Evolutionary conservation across 1,140 invertebrate genomes (phyloP).

Genomic region (Chymomyza costata): DNA sequence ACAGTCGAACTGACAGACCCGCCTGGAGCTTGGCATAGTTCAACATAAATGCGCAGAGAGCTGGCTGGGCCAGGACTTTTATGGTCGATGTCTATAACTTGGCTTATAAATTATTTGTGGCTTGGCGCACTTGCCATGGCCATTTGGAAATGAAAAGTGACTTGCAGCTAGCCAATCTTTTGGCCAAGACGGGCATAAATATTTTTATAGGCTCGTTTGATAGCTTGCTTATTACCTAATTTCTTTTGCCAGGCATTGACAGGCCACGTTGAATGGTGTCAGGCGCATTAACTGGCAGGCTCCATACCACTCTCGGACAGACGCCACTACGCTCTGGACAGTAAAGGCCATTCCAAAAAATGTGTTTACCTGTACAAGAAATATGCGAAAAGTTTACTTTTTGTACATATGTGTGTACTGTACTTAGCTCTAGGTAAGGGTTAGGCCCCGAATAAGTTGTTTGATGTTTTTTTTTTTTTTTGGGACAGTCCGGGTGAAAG

Average conservation of each 20-base stretch:
- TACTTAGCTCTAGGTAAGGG: too few relatives aligned
- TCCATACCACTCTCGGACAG: too few relatives aligned
- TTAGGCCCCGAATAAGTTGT: constrained; percentile 22
- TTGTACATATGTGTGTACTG: too few relatives aligned
- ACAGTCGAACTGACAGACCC: constrained; percentile 67
- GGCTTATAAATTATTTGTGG: constrained; percentile 65
- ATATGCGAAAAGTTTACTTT: too few relatives aligned
- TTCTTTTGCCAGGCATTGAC: constrained; percentile 52
- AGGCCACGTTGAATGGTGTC: constrained; percentile 19
- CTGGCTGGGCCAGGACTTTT: constrained; percentile 55
- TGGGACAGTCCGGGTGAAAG: constrained; percentile 60
- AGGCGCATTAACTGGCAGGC: neutral
- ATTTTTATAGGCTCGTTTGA: constrained; percentile 41
- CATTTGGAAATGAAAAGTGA: constrained; percentile 72
- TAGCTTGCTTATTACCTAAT: constrained; percentile 62
- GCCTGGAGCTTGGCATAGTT: constrained; percentile 47
- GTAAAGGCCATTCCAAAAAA: too few relatives aligned
- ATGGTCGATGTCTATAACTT: constrained; percentile 36
- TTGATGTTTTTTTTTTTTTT: constrained; percentile 11
- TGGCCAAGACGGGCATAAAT: constrained; percentile 19
- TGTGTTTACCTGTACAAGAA: too few relatives aligned
- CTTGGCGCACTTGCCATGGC: constrained; percentile 62
- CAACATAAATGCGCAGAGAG: neutral
- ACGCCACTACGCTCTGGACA: too few relatives aligned
- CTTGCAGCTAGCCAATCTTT: constrained; percentile 28